Conservation (phyloP, 2,113 vertebrate species). For the Micronycteris hirsuta region DNA sequence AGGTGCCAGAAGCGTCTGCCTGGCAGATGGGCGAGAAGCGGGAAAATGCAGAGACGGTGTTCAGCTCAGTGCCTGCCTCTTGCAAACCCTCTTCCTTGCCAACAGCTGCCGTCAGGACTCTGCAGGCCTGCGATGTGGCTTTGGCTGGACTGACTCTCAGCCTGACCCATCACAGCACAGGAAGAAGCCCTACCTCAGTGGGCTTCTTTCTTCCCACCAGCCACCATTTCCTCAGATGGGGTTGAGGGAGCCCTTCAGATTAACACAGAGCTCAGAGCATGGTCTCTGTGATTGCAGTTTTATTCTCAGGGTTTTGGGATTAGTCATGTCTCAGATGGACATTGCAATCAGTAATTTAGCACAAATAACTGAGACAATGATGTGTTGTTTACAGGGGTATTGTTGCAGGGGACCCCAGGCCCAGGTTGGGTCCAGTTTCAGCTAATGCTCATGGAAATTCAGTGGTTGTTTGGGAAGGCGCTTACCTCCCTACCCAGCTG, state of each 20-base stretch:
- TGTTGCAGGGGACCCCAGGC: neutral
- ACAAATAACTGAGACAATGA: neutral
- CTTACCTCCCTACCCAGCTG: neutral
- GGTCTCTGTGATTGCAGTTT: neutral
- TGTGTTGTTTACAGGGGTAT: neutral
- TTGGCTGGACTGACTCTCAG: no score
- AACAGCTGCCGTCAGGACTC: neutral
- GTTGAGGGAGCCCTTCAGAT: neutral
- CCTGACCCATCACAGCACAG: neutral
- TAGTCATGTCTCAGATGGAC: neutral
- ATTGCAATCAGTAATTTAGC: no score
- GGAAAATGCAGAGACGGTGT: neutral
- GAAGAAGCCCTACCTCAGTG: neutral
- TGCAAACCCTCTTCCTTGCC: neutral
- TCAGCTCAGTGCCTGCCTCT: neutral
- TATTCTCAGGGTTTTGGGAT: neutral
- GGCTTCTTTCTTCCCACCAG: neutral
- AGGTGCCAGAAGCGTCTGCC: neutral
- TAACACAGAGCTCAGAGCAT: accelerated
- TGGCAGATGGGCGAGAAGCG: neutral
- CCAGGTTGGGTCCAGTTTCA: neutral
- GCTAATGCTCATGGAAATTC: neutral
- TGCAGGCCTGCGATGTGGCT: accelerated
- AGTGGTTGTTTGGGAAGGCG: neutral
- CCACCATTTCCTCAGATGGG: neutral